A percentile compares a stretch with the other conserved stretches of the same genome.
These are phyloP conservation scores for Trichogramma evanescens DNA, from an alignment of 2,888 invertebrate genomes.

Conservation along the genomic window DNA sequence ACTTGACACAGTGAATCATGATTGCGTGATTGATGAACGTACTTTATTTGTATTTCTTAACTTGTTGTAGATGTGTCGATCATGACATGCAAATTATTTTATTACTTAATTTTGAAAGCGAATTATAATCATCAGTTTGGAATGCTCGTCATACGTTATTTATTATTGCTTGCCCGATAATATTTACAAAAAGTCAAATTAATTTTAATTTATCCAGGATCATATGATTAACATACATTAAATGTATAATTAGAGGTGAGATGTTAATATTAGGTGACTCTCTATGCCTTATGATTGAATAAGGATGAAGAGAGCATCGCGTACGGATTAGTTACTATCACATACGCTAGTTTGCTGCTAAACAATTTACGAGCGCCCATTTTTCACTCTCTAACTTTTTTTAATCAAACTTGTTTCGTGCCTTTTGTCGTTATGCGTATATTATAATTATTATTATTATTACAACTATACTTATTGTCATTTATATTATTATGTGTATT, in stretches of 20 bases:
- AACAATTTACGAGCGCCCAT: constrained; percentile 25
- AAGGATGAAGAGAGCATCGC: constrained; percentile 24
- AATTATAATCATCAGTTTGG: too few relatives aligned
- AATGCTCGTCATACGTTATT: constrained; percentile 10
- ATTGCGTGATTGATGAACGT: too few relatives aligned
- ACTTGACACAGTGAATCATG: too few relatives aligned
- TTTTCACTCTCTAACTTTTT: constrained; percentile 16
- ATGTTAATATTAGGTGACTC: constrained; percentile 19
- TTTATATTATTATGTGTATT: constrained; percentile 19
- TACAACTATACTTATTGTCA: constrained; percentile 8
- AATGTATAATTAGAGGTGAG: constrained; percentile 12
- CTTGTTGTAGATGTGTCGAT: too few relatives aligned
- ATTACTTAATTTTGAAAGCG: too few relatives aligned
- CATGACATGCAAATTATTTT: too few relatives aligned
- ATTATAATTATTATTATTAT: constrained; percentile 4
- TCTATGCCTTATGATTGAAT: constrained; percentile 8
- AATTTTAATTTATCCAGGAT: neutral
- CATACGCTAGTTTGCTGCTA: constrained; percentile 27
- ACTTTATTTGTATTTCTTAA: too few relatives aligned
- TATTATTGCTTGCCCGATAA: neutral
- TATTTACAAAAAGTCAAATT: neutral
- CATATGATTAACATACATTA: neutral
- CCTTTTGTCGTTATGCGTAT: constrained; percentile 9
- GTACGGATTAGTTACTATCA: constrained; percentile 29
- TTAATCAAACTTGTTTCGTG: constrained; percentile 13